These are phyloP conservation scores for Daubentonia madagascariensis DNA, from an alignment of 2,113 vertebrate species.

Conservation along the genomic window DNA sequence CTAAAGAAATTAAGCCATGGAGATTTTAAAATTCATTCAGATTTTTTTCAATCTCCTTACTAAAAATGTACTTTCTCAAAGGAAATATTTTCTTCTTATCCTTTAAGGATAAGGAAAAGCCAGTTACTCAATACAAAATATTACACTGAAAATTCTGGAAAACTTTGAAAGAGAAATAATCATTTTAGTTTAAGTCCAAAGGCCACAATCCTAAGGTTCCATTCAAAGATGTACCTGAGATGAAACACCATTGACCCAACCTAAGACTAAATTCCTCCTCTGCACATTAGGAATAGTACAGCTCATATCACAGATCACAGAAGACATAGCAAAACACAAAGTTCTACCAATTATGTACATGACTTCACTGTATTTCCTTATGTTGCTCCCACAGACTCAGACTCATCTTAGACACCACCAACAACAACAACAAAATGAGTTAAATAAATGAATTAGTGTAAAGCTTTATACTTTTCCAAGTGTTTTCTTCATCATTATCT, in stretches of 20 bases:
- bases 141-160: neutral
- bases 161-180: conserved; percentile 1
- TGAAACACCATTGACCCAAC: neutral
- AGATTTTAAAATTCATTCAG: neutral
- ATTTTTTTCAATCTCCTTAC: conserved; percentile 24
- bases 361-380: neutral
- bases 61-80: neutral
- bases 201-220: neutral
- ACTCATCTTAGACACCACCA: neutral
- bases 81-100: conserved; percentile 1
- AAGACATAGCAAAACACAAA: neutral
- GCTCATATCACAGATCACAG: neutral
- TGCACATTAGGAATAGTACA: neutral
- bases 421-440: neutral
- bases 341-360: neutral
- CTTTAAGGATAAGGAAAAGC: conserved; percentile 11
- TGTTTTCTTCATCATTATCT: neutral
- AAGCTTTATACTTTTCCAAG: neutral
- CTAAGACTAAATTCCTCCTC: neutral
- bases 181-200: neutral
- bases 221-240: neutral
- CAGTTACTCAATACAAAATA: neutral
- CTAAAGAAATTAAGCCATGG: neutral
- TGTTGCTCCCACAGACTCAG: neutral
- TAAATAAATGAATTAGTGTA: neutral